A percentile compares a stretch with the other conserved stretches of the same genome.
phyloP scores from a whole-genome alignment of 1,140 invertebrate species.

The Steinernema feltiae region DNA sequence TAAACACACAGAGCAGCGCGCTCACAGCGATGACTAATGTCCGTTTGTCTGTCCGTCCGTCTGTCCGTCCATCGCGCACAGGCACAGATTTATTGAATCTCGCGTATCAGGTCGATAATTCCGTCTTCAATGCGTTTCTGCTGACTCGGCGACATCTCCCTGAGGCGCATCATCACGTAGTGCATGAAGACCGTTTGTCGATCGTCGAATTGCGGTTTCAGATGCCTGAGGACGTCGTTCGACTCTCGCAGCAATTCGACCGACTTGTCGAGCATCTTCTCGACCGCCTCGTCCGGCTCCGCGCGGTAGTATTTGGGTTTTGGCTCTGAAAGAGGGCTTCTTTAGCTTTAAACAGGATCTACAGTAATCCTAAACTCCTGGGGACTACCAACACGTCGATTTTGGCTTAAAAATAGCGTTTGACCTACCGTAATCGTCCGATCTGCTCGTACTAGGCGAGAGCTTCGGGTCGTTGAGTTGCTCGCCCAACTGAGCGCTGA shows the following conservation, averaged over 20 bases:
- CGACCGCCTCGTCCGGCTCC: neutral
- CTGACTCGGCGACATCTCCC: neutral
- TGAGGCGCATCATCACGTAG: neutral
- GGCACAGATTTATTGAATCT: conserved; percentile 1
- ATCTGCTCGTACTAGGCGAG: neutral
- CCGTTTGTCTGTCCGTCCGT: too few species aligned
- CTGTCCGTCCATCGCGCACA: neutral
- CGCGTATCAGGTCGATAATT: neutral
- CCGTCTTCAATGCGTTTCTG: neutral
- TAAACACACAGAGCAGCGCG: conserved; percentile 69
- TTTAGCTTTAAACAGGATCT: neutral
- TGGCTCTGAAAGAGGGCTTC: neutral
- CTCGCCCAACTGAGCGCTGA: neutral
- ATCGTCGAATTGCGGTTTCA: neutral
- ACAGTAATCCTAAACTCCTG: too few species aligned
- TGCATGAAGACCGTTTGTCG: neutral
- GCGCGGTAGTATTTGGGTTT: neutral
- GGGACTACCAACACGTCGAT: too few species aligned
- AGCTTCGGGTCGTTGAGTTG: neutral
- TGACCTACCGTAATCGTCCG: conserved; percentile 1
- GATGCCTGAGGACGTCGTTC: neutral
- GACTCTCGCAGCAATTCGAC: neutral
- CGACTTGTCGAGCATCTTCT: neutral
- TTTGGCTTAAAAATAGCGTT: too few species aligned
- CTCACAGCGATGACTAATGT: too few species aligned